A percentile compares a stretch with the other conserved stretches of the same genome.
These are phyloP conservation scores for Rhabdophis nuchalis DNA, from an alignment of 2,797 vertebrate genomes.

Conservation along the genomic window DNA sequence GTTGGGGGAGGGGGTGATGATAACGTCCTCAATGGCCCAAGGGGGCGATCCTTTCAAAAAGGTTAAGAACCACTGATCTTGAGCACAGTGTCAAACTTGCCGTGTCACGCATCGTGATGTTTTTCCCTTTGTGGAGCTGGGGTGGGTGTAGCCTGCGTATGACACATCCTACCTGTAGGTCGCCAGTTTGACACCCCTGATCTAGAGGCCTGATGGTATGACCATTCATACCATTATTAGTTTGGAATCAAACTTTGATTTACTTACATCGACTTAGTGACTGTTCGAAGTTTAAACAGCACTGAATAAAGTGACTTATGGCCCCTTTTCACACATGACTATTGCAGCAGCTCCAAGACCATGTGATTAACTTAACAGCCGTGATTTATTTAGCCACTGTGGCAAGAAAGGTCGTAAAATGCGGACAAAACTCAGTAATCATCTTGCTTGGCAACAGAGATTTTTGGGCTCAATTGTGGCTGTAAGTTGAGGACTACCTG, in stretches of 20 bases:
- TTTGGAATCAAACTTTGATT: background rate
- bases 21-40: no score
- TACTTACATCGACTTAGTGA: background rate
- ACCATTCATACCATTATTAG: no score
- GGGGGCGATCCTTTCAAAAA: no score
- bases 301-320: background rate
- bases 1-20: no score
- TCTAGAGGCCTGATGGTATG: background rate
- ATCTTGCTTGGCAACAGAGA: background rate
- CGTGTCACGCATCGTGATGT: no score
- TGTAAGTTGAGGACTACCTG: background rate
- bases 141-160: no score
- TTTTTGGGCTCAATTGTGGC: background rate
- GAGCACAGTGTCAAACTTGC: no score
- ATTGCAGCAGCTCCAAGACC: background rate
- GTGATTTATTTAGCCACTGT: background rate
- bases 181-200: background rate
- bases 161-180: fast-evolving
- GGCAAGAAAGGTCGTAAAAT: background rate
- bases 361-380: background rate
- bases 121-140: no score
- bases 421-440: background rate
- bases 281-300: background rate
- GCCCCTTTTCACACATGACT: background rate
- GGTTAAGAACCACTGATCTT: no score